phyloP scores from a whole-genome alignment of 92 coral and sea anemone species.

The Zoanthus sansibaricus region DNA sequence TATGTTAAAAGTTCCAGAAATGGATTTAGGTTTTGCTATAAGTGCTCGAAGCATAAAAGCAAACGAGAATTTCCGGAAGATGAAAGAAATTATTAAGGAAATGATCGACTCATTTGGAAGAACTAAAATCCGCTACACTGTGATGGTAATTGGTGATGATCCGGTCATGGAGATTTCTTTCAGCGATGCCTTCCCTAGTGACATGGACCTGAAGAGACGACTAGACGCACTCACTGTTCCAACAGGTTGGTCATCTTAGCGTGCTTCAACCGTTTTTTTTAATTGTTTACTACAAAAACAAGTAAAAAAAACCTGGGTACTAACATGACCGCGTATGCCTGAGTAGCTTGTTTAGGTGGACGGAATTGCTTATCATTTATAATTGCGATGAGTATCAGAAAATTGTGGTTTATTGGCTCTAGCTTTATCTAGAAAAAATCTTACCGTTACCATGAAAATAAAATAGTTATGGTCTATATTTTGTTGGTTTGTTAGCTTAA shows the following conservation, averaged over 20 bases:
- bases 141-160: slow-evolving; percentile 22
- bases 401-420: too few species aligned
- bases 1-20: slow-evolving; percentile 37
- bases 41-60: slow-evolving; percentile 69
- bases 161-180: slow-evolving; percentile 8
- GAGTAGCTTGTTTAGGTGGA: too few species aligned
- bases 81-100: slow-evolving; percentile 77
- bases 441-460: too few species aligned
- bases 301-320: too few species aligned
- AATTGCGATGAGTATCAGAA: too few species aligned
- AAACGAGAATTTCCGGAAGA: slow-evolving; percentile 53
- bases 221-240: neutral
- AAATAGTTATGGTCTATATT: too few species aligned
- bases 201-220: neutral
- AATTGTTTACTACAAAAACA: too few species aligned
- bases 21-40: slow-evolving; percentile 78
- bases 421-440: too few species aligned
- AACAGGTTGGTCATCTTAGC: neutral
- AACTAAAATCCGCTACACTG: slow-evolving; percentile 58
- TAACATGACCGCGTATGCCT: too few species aligned
- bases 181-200: slow-evolving; percentile 13
- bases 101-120: slow-evolving; percentile 69
- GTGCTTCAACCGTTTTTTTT: too few species aligned
- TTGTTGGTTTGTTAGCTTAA: too few species aligned
- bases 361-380: too few species aligned